Percentiles rank a stretch among this genome's conserved stretches.
Evolutionary conservation across 2,113 vertebrate species (phyloP).

Genomic region (Apodemus sylvaticus): DNA sequence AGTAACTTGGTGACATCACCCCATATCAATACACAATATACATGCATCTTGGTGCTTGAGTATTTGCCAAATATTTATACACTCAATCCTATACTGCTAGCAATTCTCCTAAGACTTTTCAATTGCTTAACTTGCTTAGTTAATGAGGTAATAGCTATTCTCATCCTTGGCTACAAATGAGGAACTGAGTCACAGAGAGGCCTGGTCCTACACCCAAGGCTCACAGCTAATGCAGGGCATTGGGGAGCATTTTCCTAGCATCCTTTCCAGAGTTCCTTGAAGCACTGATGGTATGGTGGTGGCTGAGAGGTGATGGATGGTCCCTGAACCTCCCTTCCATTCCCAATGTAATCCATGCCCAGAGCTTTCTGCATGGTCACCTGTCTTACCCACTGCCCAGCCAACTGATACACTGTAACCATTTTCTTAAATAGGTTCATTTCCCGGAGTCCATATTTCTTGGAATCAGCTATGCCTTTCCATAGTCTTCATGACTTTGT

Average conservation of each 20-base stretch:
- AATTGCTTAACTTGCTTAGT: not conserved
- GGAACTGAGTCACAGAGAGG: not conserved
- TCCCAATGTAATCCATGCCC: not conserved
- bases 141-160: not conserved
- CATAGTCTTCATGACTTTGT: not conserved
- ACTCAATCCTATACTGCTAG: not conserved
- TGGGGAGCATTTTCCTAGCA: not conserved
- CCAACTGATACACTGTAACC: too few relatives aligned
- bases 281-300: not conserved
- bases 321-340: not conserved
- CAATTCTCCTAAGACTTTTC: not conserved
- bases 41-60: not conserved
- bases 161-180: not conserved
- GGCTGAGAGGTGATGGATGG: not conserved
- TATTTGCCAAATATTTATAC: not conserved
- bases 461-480: not conserved
- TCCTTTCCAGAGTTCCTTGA: not conserved
- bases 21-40: not conserved
- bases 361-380: not conserved
- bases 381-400: not conserved
- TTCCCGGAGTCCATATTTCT: slow-evolving; percentile 23
- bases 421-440: not conserved
- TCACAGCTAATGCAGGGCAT: not conserved
- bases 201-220: not conserved
- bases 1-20: not conserved